phyloP scores from a whole-genome alignment of 2,888 invertebrate genomes.

The Cremastinae sp. region DNA sequence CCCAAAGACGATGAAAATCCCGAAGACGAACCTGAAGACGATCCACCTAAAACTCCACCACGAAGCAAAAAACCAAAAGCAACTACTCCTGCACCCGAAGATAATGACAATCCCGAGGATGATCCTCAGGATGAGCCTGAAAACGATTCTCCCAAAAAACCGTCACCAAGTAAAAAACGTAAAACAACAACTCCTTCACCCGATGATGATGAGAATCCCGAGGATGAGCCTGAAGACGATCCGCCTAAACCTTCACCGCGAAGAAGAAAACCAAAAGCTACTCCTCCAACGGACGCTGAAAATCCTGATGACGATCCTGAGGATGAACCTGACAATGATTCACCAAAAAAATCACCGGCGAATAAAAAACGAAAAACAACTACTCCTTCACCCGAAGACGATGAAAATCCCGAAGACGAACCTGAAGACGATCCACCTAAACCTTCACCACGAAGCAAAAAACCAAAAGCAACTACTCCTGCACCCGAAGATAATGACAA shows the following conservation, averaged over 20 bases:
- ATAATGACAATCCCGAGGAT: slow-evolving; percentile 28
- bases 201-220: neutral
- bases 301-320: slow-evolving; percentile 20
- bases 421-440: no score
- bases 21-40: neutral
- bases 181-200: slow-evolving; percentile 9
- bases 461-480: no score
- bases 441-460: no score
- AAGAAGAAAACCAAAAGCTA: no score
- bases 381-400: no score
- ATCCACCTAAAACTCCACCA: slow-evolving; percentile 11
- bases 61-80: slow-evolving; percentile 25
- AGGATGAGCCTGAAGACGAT: slow-evolving; percentile 12
- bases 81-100: slow-evolving; percentile 10
- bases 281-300: no score
- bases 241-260: no score
- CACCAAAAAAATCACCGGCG: no score
- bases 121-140: slow-evolving; percentile 25
- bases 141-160: slow-evolving; percentile 1
- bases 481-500: no score
- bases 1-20: slow-evolving; percentile 13
- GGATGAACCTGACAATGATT: no score
- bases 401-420: no score
- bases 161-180: slow-evolving; percentile 11
- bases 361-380: no score